A percentile compares a stretch with the other conserved stretches of the same genome.
These are phyloP conservation scores for Remorina albescens DNA, from an alignment of 2,797 vertebrate species.

Conservation along the genomic window DNA sequence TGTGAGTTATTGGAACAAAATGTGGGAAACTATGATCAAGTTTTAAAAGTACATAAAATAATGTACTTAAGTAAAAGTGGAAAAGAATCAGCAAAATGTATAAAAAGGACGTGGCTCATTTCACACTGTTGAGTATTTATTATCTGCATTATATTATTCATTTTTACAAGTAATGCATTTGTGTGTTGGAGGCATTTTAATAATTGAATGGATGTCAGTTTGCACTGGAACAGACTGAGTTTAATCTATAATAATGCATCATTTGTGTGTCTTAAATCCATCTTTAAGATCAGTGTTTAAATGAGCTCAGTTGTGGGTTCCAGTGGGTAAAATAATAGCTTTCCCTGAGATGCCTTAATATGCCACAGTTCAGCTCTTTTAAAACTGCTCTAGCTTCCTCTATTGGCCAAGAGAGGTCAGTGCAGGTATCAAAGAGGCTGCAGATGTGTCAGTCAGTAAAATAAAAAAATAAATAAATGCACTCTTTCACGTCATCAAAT, in stretches of 20 bases:
- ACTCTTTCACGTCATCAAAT: constrained; percentile 41
- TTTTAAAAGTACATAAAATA: no score
- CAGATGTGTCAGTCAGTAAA: neutral
- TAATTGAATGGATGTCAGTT: neutral
- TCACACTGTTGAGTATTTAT: neutral
- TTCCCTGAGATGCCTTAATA: neutral
- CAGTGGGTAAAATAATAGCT: neutral
- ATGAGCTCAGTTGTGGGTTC: neutral
- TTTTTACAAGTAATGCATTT: neutral
- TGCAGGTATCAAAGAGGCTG: constrained; percentile 17
- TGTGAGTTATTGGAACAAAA: neutral
- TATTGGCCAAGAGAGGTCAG: constrained; percentile 25
- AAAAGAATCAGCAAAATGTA: neutral
- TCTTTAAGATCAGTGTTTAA: neutral
- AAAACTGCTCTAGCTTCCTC: constrained; percentile 40
- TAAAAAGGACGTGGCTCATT: no score
- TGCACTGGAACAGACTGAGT: neutral
- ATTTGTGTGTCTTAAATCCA: neutral
- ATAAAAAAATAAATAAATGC: neutral
- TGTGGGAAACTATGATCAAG: no score
- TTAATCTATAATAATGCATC: neutral
- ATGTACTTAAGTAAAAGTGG: neutral
- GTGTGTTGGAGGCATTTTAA: neutral
- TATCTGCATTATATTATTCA: neutral
- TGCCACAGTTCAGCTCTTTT: neutral